Evolutionary conservation across 2,888 invertebrate genomes (phyloP), one percentile per base, ranked within the genome.

Genomic region (Meganola albula): DNA sequence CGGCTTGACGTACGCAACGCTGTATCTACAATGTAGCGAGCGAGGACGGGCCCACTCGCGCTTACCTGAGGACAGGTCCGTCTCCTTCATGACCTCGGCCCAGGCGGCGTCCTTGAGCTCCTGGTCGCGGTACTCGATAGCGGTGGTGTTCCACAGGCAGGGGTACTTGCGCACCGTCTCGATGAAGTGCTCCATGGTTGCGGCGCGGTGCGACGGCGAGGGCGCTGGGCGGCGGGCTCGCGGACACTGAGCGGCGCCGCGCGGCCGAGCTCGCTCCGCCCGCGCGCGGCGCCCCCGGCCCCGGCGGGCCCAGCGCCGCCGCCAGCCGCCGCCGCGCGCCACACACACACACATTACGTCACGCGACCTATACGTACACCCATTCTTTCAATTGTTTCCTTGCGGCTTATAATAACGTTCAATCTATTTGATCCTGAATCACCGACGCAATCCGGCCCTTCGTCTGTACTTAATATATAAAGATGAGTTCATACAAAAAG

Each of bases 31-130:
- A n/a, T n/a, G 33, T 35, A 33, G 41, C 88, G 89, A 36, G 26
- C 87, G 34, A 7, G 4, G 6, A 4, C 16, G 85, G 88, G 37
- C 84, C 88, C 25, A 4, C 20, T 29, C 91, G 22, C 13, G 21
- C 77, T 74, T 62, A 83, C 83, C 83, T 48, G 83, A 82, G 24
- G 77, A 63, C 26, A 82, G 62, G 58, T 74, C 75, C 37, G 83
- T 79, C 59, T 83, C 82, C 69, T 76, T 80, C 74, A 78, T 74
- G 48, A 84, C 79, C 58, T 83, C 82, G 36, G 76, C 61, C 83
- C 83, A 84, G 33, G 83, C 83, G 40, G 83, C 80, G 62, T 84
- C 83, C 68, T 84, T 84, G 33, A 84, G 73, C 73, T 84, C 83
- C 66, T 82, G 83, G 68, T 84, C 83, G 58, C 82, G 74, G 65